These are phyloP conservation scores for Montipora capricornis DNA, from an alignment of 64 coral and sea anemone species.

Conservation along the genomic window DNA sequence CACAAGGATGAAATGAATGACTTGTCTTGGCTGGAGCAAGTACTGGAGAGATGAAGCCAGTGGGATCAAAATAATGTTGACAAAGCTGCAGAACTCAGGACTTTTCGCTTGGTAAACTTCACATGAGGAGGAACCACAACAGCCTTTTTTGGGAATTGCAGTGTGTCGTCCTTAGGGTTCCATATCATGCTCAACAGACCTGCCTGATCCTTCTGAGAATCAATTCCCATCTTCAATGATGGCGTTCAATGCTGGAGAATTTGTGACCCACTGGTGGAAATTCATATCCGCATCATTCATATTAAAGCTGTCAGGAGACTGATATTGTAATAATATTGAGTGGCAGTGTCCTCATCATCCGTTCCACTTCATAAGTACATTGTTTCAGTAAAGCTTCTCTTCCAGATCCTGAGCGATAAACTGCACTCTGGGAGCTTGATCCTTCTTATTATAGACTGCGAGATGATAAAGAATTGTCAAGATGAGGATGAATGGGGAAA, in stretches of 20 bases:
- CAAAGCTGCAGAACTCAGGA: constrained; percentile 47
- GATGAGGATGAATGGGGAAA: constrained; percentile 35
- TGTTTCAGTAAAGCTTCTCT: constrained; percentile 48
- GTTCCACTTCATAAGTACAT: constrained; percentile 45
- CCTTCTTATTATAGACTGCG: background rate
- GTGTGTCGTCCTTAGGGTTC: constrained; percentile 48
- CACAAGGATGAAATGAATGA: constrained; percentile 45
- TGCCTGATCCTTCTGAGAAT: constrained; percentile 31
- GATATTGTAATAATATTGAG: constrained; percentile 51
- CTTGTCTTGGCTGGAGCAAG: constrained; percentile 31
- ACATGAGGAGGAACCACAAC: constrained; percentile 26
- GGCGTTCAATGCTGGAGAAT: background rate
- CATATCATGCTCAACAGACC: constrained; percentile 41
- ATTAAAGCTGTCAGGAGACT: constrained; percentile 20
- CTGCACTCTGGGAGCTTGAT: background rate
- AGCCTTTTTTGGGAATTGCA: constrained; percentile 45
- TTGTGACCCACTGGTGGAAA: constrained; percentile 50
- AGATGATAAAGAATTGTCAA: constrained; percentile 38
- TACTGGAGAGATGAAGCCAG: constrained; percentile 53
- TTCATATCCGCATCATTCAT: constrained; percentile 65
- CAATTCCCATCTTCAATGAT: constrained; percentile 36
- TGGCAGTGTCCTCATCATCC: constrained; percentile 27
- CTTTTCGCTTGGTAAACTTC: constrained; percentile 50
- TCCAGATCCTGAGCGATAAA: constrained; percentile 33
- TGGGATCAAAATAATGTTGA: constrained; percentile 61